Evolutionary conservation across 2,113 vertebrate genomes (phyloP).

Genomic region (Capricornis sumatraensis): DNA sequence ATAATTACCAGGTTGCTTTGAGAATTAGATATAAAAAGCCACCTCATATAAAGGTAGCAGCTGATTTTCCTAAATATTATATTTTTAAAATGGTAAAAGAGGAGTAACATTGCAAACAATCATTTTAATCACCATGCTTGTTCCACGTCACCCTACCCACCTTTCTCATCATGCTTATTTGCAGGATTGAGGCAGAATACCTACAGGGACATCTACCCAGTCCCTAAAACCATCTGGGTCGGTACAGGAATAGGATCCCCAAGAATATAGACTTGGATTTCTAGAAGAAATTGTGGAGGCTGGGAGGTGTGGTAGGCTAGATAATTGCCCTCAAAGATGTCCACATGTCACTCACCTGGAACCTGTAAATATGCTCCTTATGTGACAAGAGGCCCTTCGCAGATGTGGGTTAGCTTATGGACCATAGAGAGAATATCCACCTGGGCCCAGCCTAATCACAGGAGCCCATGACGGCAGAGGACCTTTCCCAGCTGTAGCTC

Average conservation of each 20-base stretch:
- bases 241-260: background rate
- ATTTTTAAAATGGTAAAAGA: conserved; percentile 72
- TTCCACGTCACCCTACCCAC: conserved; percentile 11
- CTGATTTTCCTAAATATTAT: conserved; percentile 74
- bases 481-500: background rate
- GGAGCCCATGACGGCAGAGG: background rate
- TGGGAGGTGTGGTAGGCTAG: background rate
- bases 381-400: background rate
- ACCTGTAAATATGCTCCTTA: background rate
- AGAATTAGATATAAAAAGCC: conserved; percentile 61
- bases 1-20: conserved; percentile 66
- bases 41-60: conserved; percentile 59
- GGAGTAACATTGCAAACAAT: conserved; percentile 67
- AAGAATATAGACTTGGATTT: background rate
- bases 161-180: background rate
- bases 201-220: background rate
- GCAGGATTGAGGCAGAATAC: background rate
- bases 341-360: background rate
- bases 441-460: background rate
- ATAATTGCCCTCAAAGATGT: background rate
- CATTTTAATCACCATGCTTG: conserved; percentile 71
- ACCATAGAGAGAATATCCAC: background rate
- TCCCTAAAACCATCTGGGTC: background rate
- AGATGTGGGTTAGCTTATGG: background rate
- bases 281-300: background rate